Evolutionary conservation across 2,113 vertebrate genomes (phyloP), one percentile per base, ranked within the genome.

Genomic region (Centropristis striata): DNA sequence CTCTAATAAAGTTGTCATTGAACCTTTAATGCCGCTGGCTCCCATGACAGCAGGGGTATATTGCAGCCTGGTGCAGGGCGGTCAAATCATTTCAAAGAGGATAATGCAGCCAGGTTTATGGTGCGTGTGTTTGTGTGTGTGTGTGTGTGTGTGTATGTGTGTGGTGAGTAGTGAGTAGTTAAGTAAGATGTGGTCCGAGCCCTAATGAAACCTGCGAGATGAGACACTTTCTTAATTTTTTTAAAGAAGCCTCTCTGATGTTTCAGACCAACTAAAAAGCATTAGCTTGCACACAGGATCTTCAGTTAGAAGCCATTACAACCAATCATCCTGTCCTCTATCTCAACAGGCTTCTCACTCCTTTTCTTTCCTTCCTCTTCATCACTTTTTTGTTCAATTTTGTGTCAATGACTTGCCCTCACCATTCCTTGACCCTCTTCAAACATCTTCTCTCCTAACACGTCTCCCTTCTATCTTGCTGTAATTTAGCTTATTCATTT

Each of bases 1-100:
- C 83, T 63, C 73, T 87, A 89, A 92, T 90, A 86, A 86, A 90
- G 86, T 82, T 86, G 86, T 90, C 86, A 89, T 89, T 87, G 86
- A 92, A 82, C 88, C 88, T 86, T 87, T 90, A 87, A 83, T 80
- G 68, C 65, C 27, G 42, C 70, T 3, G 39, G 46, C 58, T 84
- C n/a, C 78, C 81, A 61, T 81, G 83, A 82, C 60, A 76, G 75
- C 71, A 47, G 55, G 63, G 60, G 42, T 51, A 80, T 67, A 79
- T 44, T 80, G 70, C 72, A 63, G 53, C 36, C 55, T 42, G 39
- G 70, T 54, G 44, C 74, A 47, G 44, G 51, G 25, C 15, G n/a
- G 39, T 75, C 61, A 76, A 61, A 81, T 75, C 57, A 73, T 67
- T 68, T 51, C 32, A 44, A 71, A 73, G 57, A 67, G 53, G 60